Evolutionary conservation across 2,888 invertebrate genomes (phyloP), one percentile per base, ranked within the genome.

Genomic region (Quadroppia sp.): DNA sequence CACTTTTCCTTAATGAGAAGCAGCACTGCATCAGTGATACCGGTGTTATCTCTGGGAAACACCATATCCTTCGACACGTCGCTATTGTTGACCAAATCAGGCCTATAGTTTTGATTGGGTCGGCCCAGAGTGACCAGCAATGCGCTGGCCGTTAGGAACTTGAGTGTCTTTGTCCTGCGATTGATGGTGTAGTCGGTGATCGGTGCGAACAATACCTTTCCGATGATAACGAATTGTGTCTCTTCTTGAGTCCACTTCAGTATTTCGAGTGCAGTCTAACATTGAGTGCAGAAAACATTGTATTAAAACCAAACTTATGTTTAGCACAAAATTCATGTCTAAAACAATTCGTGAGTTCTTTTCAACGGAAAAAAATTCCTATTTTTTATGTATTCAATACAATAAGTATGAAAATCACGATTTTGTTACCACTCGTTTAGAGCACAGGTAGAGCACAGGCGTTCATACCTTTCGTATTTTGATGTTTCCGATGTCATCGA

Each of bases 191-290:
- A 73, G 20, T 67, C 74, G 45, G 70, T 69, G 17, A 56, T 50
- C 17, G 75, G 48, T 53, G 72, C 91, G 82, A 90, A 92, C 79
- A 92, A 85, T 80, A 95, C 85, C 82, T 90, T 89, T 75, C 94
- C 94, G 83, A 94, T 94, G 84, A 94, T 87, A 77, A 92, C 89
- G 82, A 95, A 94, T 82, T 90, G 89, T 67, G 92, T 91, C 82
- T 94, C 94, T 81, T 92, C 92, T 83, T 90, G 91, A 73, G 81
- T 81, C 96, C 96, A 96, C 80, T 94, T 94, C 78, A 96, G 84
- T 6, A 93, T 89, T 82, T 96, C 94, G 77, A 95, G 89, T 72
- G 94, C 94, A 87, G 94, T 90, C 88, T 88, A 79, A 36, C 78
- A 77, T 56, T 71, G 17, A 25, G 23, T 42, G 64, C 15, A 64